Evolutionary conservation across 2,888 invertebrate genomes (phyloP).

Genomic region (Dryomyza anilis): DNA sequence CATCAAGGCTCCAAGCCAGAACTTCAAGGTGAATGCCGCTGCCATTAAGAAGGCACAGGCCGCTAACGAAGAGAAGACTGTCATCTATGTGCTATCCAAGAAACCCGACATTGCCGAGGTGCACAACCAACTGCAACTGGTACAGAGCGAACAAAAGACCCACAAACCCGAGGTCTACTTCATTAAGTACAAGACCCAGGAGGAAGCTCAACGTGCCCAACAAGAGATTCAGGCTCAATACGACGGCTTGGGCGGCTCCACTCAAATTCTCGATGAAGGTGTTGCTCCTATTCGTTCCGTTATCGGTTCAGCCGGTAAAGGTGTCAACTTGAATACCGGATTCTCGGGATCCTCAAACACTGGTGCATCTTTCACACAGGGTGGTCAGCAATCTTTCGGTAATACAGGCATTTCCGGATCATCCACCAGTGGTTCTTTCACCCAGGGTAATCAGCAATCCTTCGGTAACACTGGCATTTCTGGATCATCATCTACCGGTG

Average conservation of each 20-base stretch:
- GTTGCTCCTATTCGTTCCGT: conserved; percentile 52
- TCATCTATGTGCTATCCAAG: conserved; percentile 60
- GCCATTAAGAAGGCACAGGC: conserved; percentile 50
- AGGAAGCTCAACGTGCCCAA: conserved; percentile 57
- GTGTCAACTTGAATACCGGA: not conserved
- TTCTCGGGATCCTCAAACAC: not conserved
- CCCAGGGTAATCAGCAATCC: too few relatives aligned
- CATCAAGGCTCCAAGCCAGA: conserved; percentile 60
- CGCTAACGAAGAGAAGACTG: conserved; percentile 58
- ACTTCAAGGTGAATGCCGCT: conserved; percentile 58
- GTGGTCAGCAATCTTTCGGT: too few relatives aligned
- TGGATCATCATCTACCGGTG: too few relatives aligned
- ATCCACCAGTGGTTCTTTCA: too few relatives aligned
- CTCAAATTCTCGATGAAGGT: conserved; percentile 56
- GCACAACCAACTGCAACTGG: conserved; percentile 71
- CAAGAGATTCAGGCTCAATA: conserved; percentile 59
- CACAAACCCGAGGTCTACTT: conserved; percentile 61
- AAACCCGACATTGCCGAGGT: conserved; percentile 54
- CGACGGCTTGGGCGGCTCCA: conserved; percentile 56
- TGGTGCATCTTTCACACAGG: not conserved
- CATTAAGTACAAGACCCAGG: conserved; percentile 60
- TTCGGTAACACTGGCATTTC: too few relatives aligned
- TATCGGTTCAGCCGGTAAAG: conserved; percentile 35
- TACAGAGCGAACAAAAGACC: conserved; percentile 47
- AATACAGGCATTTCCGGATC: too few relatives aligned